These are phyloP conservation scores for Eristalis tenax DNA, from an alignment of 2,888 invertebrate genomes.

Conservation along the genomic window DNA sequence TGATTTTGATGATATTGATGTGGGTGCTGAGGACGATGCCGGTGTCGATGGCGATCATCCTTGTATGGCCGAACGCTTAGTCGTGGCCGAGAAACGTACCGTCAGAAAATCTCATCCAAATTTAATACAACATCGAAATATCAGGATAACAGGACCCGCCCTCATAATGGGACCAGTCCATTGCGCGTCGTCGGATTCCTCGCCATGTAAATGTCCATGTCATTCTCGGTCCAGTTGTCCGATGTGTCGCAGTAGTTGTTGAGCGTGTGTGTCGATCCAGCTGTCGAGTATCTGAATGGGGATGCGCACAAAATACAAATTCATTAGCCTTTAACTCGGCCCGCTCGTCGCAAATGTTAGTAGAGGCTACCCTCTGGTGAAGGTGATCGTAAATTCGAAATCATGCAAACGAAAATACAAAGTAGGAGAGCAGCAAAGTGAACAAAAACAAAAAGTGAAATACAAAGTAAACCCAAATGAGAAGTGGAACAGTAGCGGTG, in stretches of 20 bases:
- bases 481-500: constrained; percentile 53
- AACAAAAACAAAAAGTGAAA: constrained; percentile 3
- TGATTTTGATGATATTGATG: constrained; percentile 65
- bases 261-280: constrained; percentile 90
- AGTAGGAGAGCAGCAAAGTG: constrained; percentile 25
- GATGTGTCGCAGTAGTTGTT: constrained; percentile 94
- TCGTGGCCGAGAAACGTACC: constrained; percentile 78
- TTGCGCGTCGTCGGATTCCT: constrained; percentile 93
- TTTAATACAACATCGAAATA: constrained; percentile 82
- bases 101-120: constrained; percentile 81
- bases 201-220: constrained; percentile 97
- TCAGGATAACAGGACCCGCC: constrained; percentile 81
- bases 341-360: not conserved
- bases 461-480: constrained; percentile 32
- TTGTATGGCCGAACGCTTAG: constrained; percentile 71
- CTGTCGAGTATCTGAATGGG: constrained; percentile 84
- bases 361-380: not conserved
- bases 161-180: constrained; percentile 91
- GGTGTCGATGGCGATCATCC: constrained; percentile 73
- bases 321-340: not conserved
- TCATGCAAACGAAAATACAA: constrained; percentile 53
- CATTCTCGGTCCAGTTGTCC: constrained; percentile 96
- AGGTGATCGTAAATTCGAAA: constrained; percentile 24
- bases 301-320: constrained; percentile 35
- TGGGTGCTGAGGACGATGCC: constrained; percentile 74